Percentiles rank a stretch among this genome's conserved stretches.
Evolutionary conservation across 2,888 invertebrate species (phyloP).

Genomic region (Leucophenga maculata): DNA sequence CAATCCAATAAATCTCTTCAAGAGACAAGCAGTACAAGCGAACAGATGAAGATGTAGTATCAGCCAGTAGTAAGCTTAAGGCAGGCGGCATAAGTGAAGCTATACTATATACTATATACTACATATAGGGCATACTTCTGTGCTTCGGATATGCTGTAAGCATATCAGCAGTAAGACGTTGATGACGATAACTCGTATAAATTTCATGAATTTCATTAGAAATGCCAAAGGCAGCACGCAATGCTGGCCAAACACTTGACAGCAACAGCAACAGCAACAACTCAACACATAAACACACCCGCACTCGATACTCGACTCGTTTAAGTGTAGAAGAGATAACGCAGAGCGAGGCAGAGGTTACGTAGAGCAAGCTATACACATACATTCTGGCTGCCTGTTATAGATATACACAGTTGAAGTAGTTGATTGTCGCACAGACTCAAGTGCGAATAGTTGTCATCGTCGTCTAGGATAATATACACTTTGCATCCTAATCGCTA

Average conservation of each 20-base stretch:
- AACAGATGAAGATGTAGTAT: not conserved
- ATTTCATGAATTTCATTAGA: slow-evolving; percentile 48
- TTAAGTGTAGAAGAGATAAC: no score
- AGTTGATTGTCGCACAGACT: no score
- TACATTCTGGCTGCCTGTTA: no score
- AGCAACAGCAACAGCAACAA: slow-evolving; percentile 27
- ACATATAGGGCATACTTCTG: not conserved
- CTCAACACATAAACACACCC: slow-evolving; percentile 33
- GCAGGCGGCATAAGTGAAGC: not conserved
- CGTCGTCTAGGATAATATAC: slow-evolving; percentile 19
- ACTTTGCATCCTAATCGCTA: slow-evolving; percentile 63
- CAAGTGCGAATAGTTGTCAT: not conserved
- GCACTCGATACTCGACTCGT: not conserved
- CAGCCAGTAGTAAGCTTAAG: not conserved
- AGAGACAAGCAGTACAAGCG: slow-evolving; percentile 39
- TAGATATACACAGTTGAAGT: no score
- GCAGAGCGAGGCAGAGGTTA: no score
- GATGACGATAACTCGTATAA: slow-evolving; percentile 18
- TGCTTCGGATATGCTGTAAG: not conserved
- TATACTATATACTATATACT: not conserved
- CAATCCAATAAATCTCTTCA: slow-evolving; percentile 60
- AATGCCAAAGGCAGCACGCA: slow-evolving; percentile 54
- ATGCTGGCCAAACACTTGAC: not conserved
- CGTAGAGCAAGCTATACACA: no score
- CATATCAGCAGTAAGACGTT: slow-evolving; percentile 6